Conservation (phyloP, 2,797 vertebrate species). For the Avahi laniger region DNA sequence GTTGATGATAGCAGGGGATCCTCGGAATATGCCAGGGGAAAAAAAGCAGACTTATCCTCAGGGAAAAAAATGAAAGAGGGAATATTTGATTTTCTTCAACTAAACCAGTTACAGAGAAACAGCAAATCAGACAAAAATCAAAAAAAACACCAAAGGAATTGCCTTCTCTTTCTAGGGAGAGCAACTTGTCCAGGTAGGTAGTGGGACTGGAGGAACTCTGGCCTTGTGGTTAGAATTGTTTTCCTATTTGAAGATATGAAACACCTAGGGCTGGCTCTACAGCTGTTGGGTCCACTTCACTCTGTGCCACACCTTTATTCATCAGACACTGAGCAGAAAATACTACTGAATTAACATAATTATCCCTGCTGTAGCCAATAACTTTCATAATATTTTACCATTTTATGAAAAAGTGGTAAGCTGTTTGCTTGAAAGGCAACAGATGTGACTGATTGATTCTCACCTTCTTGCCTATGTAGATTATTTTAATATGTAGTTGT, state of each 20-base stretch:
- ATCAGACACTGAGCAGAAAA: background rate
- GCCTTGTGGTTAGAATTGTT: background rate
- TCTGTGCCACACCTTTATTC: background rate
- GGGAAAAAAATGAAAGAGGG: background rate
- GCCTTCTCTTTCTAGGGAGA: background rate
- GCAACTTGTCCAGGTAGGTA: background rate
- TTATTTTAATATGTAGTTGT: conserved; percentile 4
- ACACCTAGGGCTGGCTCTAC: background rate
- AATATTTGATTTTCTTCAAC: background rate
- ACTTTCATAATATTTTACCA: background rate
- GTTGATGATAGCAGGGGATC: background rate
- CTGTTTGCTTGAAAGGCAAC: background rate
- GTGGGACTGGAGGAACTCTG: background rate
- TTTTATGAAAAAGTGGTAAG: conserved; percentile 17
- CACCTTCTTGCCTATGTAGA: background rate
- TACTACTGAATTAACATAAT: background rate
- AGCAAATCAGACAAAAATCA: background rate
- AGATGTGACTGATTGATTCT: background rate
- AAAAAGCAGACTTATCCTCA: background rate
- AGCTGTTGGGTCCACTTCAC: background rate
- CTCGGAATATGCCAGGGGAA: background rate
- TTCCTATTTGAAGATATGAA: conserved; percentile 5
- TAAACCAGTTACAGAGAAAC: background rate
- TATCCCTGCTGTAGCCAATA: background rate
- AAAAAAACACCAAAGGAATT: background rate